phyloP scores from a whole-genome alignment of 2,113 vertebrate species.

The Oplegnathus fasciatus region DNA sequence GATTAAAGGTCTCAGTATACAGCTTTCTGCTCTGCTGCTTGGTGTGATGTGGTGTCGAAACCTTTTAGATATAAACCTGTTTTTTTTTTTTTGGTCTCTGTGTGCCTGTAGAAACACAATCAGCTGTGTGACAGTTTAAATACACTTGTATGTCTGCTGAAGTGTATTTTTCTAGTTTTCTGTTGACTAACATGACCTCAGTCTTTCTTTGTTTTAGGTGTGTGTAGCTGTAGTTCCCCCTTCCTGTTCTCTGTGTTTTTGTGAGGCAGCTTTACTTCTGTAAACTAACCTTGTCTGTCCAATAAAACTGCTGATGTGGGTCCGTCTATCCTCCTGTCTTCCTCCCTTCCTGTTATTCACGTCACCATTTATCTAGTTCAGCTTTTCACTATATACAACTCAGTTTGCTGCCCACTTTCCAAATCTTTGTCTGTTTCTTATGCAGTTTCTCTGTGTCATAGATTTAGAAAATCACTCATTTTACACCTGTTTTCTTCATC shows the following conservation, averaged over 20 bases:
- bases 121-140: constrained; percentile 13
- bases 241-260: constrained; percentile 19
- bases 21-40: constrained; percentile 45
- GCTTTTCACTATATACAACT: background rate
- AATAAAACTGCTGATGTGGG: constrained; percentile 5
- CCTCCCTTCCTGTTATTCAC: background rate
- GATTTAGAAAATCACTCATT: background rate
- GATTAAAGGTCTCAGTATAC: constrained; percentile 75
- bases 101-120: constrained; percentile 1
- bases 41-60: constrained; percentile 39
- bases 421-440: background rate
- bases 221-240: constrained; percentile 41
- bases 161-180: constrained; percentile 30
- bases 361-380: background rate
- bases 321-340: background rate
- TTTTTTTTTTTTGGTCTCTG: background rate
- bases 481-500: background rate
- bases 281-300: constrained; percentile 43
- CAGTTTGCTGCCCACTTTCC: background rate
- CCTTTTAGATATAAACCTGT: constrained; percentile 8
- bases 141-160: background rate
- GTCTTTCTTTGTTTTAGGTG: constrained; percentile 22
- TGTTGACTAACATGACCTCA: constrained; percentile 36
- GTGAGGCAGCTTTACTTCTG: constrained; percentile 17
- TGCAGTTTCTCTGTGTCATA: background rate